Evolutionary conservation across 2,113 vertebrate genomes (phyloP), one percentile per base, ranked within the genome.

Genomic region (Malurus alboscapulatus): DNA sequence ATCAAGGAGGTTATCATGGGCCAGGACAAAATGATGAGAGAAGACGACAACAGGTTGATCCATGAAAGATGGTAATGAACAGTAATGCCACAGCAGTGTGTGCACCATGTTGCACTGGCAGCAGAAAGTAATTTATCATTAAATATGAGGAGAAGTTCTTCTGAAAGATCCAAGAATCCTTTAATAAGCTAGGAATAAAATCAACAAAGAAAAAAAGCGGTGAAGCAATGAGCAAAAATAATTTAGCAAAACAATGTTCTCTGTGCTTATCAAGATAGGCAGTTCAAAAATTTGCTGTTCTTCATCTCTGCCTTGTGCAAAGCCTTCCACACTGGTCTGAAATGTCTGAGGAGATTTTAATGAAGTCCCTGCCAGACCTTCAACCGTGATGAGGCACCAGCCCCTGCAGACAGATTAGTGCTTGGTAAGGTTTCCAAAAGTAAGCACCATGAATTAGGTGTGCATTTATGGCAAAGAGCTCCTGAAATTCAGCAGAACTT

Each of bases 41-140:
- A 81, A 61, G 57, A 92, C 91, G 87, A 74, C 94, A 84, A 63
- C 54, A 76, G 54, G 87, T 10, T 89, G 68, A 80, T 86, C 93
- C 91, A 65, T 82, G 85, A 95, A 87, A 94, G 65, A 77, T 75
- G 69, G 78, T 66, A 81, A 80, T 34, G 77, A 89, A 9, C 26
- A 69, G 44, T 66, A 61, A 45, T 12, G 73, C 87, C 47, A 88
- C 73, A 84, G 81, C 47, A 83, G 58, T n/a, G 47, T 66, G 61
- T 47, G 69, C 53, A 17, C 25, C 4, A 1, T 12, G 38, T 61
- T 90, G 78, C 87, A 66, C 32, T 81, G 74, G 36, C 27, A 93
- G 73, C 61, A 83, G 72, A 87, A 89, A 34, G 21, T 21, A 40
- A 92, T 94, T 92, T 82, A 44, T 95, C 68, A 71, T 80, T 53